phyloP scores from a whole-genome alignment of 1,140 invertebrate genomes.

The Plodia interpunctella region DNA sequence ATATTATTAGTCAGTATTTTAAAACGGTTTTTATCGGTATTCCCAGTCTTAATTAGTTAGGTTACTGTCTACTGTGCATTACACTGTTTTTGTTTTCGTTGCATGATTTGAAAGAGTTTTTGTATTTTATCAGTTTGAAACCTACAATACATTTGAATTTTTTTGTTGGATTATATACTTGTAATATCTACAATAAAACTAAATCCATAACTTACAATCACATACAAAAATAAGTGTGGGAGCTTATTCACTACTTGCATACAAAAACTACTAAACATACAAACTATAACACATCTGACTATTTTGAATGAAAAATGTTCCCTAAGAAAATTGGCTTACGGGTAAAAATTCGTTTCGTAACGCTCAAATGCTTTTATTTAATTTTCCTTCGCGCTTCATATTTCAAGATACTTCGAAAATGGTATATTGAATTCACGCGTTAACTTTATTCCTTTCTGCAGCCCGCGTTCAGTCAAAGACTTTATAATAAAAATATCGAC shows the following conservation, averaged over 20 bases:
- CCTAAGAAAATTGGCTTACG: background rate
- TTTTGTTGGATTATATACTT: no score
- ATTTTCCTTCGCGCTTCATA: background rate
- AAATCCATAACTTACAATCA: no score
- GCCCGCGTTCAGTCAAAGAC: constrained; percentile 21
- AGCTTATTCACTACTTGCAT: no score
- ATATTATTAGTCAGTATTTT: background rate
- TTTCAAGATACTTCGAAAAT: background rate
- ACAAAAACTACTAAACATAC: no score
- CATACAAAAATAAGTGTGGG: no score
- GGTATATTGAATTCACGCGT: background rate
- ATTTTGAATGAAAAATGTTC: background rate
- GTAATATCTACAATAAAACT: no score
- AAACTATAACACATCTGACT: no score
- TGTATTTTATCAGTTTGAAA: no score
- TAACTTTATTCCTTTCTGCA: constrained; percentile 10
- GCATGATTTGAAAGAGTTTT: no score
- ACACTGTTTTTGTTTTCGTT: no score
- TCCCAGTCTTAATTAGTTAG: background rate
- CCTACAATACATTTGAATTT: no score
- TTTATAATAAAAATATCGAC: constrained; percentile 22
- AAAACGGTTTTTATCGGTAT: background rate
- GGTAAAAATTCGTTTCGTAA: background rate
- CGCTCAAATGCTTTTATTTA: background rate
- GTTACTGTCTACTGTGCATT: background rate